A percentile compares a stretch with the other conserved stretches of the same genome.
These are phyloP conservation scores for Philhelius pedissequus DNA, from an alignment of 2,888 invertebrate species.

Conservation along the genomic window DNA sequence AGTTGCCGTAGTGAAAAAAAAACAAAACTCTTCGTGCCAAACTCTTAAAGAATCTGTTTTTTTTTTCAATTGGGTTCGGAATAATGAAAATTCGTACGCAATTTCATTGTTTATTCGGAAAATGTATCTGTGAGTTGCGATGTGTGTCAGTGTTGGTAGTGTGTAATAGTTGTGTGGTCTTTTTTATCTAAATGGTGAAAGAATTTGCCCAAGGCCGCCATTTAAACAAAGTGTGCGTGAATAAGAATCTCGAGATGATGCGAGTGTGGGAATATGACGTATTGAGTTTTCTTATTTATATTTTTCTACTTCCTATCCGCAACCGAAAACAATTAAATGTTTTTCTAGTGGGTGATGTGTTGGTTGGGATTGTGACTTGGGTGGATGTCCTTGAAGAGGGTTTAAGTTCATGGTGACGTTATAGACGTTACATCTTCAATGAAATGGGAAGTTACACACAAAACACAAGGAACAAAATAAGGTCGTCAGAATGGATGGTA, in stretches of 20 bases:
- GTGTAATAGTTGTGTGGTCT: not conserved
- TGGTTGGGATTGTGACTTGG: not conserved
- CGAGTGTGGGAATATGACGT: constrained; percentile 28
- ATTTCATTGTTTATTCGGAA: constrained; percentile 25
- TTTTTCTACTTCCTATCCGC: not conserved
- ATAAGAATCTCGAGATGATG: not conserved
- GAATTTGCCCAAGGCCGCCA: constrained; percentile 31
- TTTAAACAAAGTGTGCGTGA: not conserved
- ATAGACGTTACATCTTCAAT: constrained; percentile 2
- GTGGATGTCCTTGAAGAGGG: constrained; percentile 18
- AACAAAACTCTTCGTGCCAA: constrained; percentile 17
- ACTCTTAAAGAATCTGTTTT: too few relatives aligned
- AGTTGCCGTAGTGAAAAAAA: constrained; percentile 1
- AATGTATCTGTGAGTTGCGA: constrained; percentile 9
- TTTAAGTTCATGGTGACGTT: constrained; percentile 46
- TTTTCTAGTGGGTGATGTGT: not conserved
- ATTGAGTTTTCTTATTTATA: constrained; percentile 10
- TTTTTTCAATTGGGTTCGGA: constrained; percentile 17
- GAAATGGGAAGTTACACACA: constrained; percentile 12
- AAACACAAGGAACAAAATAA: not conserved
- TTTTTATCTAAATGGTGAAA: not conserved
- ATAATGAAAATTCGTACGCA: constrained; percentile 43
- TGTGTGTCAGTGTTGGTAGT: not conserved
- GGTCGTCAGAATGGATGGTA: constrained; percentile 6
- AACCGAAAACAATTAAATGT: not conserved